phyloP scores from a whole-genome alignment of 1,140 invertebrate genomes.

The Marisa cornuarietis region DNA sequence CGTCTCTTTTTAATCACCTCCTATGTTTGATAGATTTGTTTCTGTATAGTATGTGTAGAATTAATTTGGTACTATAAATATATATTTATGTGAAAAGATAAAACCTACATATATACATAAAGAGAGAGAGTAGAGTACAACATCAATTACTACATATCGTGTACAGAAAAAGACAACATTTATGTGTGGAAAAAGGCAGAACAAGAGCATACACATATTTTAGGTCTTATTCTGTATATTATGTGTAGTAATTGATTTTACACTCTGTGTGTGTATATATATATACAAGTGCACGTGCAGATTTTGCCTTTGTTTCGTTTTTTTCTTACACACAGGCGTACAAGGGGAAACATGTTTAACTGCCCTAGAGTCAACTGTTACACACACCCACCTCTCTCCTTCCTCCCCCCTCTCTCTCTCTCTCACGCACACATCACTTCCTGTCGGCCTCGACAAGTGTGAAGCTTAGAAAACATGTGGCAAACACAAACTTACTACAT shows the following conservation, averaged over 20 bases:
- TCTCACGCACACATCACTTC: neutral
- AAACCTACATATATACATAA: neutral
- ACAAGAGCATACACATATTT: neutral
- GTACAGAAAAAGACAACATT: neutral
- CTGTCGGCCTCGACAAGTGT: neutral
- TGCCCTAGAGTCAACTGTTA: neutral
- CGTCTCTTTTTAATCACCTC: too few relatives aligned
- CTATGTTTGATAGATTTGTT: too few relatives aligned
- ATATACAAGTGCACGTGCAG: neutral
- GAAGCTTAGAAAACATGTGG: neutral
- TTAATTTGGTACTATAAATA: too few relatives aligned
- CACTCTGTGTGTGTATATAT: neutral
- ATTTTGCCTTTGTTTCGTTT: neutral
- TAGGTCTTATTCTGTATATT: neutral
- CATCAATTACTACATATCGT: neutral
- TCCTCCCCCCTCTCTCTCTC: neutral
- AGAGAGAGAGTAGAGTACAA: neutral
- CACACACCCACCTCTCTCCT: neutral
- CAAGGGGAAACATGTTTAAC: neutral
- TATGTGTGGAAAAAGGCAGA: too few relatives aligned
- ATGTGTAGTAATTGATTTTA: neutral
- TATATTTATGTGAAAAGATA: neutral
- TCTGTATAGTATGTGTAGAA: too few relatives aligned
- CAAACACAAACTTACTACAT: neutral
- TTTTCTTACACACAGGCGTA: neutral